phyloP scores from a whole-genome alignment of 2,888 invertebrate species.

The Fragum whitleyi region DNA sequence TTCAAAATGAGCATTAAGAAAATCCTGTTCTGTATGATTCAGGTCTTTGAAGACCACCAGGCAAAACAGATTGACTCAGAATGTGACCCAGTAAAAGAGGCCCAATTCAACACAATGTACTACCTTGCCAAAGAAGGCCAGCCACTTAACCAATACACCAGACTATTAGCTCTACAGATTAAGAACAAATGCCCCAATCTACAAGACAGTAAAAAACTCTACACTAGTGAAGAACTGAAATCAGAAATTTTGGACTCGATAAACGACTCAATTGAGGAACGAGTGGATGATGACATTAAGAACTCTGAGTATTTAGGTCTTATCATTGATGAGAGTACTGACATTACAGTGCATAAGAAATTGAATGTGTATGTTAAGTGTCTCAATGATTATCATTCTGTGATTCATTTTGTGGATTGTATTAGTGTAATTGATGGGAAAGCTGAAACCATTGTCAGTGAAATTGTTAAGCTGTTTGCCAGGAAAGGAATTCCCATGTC shows the following conservation, averaged over 20 bases:
- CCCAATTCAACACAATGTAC: constrained; percentile 33
- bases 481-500: constrained; percentile 20
- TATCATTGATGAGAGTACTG: constrained; percentile 50
- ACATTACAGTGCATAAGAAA: constrained; percentile 53
- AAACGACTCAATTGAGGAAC: constrained; percentile 6
- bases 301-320: constrained; percentile 30
- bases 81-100: constrained; percentile 31
- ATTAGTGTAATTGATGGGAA: constrained; percentile 35
- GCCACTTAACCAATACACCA: constrained; percentile 24
- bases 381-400: constrained; percentile 25
- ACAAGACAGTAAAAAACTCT: constrained; percentile 34
- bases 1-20: background rate
- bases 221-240: constrained; percentile 40
- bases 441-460: constrained; percentile 29
- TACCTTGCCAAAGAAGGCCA: constrained; percentile 38
- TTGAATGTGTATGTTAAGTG: constrained; percentile 49
- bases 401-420: constrained; percentile 40
- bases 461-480: constrained; percentile 21
- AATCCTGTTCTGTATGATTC: background rate
- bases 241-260: constrained; percentile 30
- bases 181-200: constrained; percentile 50
- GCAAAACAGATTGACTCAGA: constrained; percentile 3
- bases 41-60: constrained; percentile 18
- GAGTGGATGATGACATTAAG: background rate
- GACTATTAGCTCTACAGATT: constrained; percentile 22